A percentile compares a stretch with the other conserved stretches of the same genome.
Evolutionary conservation across 2,888 invertebrate species (phyloP).

Genomic region (Clitarchus hookeri): DNA sequence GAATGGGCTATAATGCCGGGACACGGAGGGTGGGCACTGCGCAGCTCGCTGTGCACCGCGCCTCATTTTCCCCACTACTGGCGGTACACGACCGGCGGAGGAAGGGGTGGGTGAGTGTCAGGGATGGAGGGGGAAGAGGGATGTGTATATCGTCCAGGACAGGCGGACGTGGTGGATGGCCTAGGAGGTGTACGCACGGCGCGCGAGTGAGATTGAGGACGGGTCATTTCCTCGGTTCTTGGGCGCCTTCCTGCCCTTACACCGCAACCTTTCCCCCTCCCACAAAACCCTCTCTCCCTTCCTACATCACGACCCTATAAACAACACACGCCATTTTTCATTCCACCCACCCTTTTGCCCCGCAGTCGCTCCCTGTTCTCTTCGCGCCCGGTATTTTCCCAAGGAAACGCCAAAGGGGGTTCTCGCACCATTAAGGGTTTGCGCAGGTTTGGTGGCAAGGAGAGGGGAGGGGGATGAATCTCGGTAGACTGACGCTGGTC

Average conservation of each 20-base stretch:
- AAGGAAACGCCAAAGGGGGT: not conserved
- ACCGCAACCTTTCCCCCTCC: not conserved
- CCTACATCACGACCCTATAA: not conserved
- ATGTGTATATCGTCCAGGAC: not conserved
- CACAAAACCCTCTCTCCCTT: not conserved
- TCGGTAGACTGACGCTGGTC: too few relatives aligned
- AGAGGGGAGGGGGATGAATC: too few relatives aligned
- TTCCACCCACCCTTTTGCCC: not conserved
- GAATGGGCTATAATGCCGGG: too few relatives aligned
- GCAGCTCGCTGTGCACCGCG: too few relatives aligned
- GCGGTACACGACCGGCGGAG: not conserved
- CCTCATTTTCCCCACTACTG: too few relatives aligned
- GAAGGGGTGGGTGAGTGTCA: not conserved
- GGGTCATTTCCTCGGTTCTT: not conserved
- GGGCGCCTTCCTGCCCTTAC: not conserved
- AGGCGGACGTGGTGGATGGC: not conserved
- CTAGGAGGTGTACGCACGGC: not conserved
- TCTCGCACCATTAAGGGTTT: not conserved
- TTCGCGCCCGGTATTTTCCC: not conserved
- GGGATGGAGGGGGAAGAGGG: too few relatives aligned
- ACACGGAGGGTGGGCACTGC: too few relatives aligned
- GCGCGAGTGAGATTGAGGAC: conserved; percentile 2
- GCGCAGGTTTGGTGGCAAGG: too few relatives aligned
- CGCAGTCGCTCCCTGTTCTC: not conserved
- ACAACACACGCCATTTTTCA: conserved; percentile 6